Evolutionary conservation across 2,888 invertebrate genomes (phyloP), one percentile per base, ranked within the genome.

Genomic region (Sycophila texana): DNA sequence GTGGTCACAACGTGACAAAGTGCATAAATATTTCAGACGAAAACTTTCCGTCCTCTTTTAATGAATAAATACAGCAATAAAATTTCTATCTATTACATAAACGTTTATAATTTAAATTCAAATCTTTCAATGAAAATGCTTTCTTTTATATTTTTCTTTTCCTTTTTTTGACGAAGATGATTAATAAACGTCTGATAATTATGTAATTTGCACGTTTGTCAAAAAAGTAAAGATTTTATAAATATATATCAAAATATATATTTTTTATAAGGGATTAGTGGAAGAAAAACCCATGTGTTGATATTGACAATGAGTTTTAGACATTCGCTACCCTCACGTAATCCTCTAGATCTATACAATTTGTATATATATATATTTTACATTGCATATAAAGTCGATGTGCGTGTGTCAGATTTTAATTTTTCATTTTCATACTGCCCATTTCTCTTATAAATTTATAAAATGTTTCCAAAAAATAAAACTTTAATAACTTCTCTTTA

Each of bases 161-260:
- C 13, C n/a, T 57, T 3, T 47, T 73, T 53, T 53, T 63, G 61
- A 68, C n/a, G 12, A 20, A n/a, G 63, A 70, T 26, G 65, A 20
- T 77, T 70, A 79, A 74, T 65, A 57, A 68, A 74, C 12, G 68
- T 79, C 65, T 65, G 51, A 70, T 49, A 82, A 84, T 18, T 84
- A 84, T 71, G 82, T 82, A 79, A 79, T 72, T 81, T 82, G 83
- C 79, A 83, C 84, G 81, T 82, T 79, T 80, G 74, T 83, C 66
- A 83, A 82, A 79, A 81, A 77, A 83, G 79, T 81, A 77, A 84
- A 85, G 39, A 82, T 85, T 85, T 85, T 85, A 85, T 85, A 84
- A 79, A 84, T 63, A 82, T 80, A 81, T 80, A 82, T 39, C 39
- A 39, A 39, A 39, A 39, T 55, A 74, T 70, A 74, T 78, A 74